Percentiles rank a stretch among this genome's conserved stretches.
Evolutionary conservation across 2,888 invertebrate genomes (phyloP).

Genomic region (Plagodis dolabraria): DNA sequence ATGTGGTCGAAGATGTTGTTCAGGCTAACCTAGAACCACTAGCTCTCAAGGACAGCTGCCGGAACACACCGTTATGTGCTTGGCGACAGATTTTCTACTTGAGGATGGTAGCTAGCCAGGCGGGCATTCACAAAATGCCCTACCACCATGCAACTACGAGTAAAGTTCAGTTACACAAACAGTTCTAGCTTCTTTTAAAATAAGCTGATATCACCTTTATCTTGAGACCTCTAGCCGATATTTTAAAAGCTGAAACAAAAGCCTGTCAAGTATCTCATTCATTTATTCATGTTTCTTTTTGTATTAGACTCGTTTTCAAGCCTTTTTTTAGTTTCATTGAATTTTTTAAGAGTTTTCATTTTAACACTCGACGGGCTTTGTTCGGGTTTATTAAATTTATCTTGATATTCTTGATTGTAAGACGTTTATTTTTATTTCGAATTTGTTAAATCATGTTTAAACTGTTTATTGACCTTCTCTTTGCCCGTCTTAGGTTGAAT

Average conservation of each 20-base stretch:
- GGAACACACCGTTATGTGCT: too few relatives aligned
- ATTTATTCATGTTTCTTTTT: conserved; percentile 17
- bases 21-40: too few relatives aligned
- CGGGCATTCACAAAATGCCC: too few relatives aligned
- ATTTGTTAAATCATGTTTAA: conserved; percentile 8
- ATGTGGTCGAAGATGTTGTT: too few relatives aligned
- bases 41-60: too few relatives aligned
- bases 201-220: too few relatives aligned
- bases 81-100: too few relatives aligned
- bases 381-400: conserved; percentile 17
- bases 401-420: conserved; percentile 8
- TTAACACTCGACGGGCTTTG: conserved; percentile 5
- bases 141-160: too few relatives aligned
- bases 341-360: conserved; percentile 6
- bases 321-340: conserved; percentile 16
- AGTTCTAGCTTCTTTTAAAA: too few relatives aligned
- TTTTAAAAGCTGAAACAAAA: background rate
- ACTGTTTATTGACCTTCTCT: conserved; percentile 7
- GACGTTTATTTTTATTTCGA: conserved; percentile 14
- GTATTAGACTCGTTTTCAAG: conserved; percentile 2
- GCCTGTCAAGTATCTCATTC: conserved; percentile 4
- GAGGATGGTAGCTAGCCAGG: too few relatives aligned
- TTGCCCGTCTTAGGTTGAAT: background rate
- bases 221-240: too few relatives aligned
- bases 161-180: too few relatives aligned